Evolutionary conservation across 2,113 vertebrate genomes (phyloP), one percentile per base, ranked within the genome.

Genomic region (Ceratotherium simum): DNA sequence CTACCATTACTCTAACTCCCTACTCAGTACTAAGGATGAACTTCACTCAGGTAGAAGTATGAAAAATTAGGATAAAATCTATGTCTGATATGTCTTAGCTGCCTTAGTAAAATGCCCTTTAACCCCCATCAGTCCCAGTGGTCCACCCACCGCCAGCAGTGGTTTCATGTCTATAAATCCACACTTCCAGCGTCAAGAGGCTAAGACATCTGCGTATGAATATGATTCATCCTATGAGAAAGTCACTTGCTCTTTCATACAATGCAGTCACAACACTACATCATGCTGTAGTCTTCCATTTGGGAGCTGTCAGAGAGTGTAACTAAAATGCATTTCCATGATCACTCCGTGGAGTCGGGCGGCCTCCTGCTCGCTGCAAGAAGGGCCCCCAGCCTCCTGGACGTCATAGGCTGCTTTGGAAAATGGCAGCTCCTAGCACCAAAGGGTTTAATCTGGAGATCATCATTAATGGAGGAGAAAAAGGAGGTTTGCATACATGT

Each of bases 41-140:
- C 92, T 98, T 17, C 88, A 87, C 97, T 97, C 95, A 94, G 80
- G 84, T 86, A 97, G 6, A 95, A 96, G 97, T 80, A 80, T 29
- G 95, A 96, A 97, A 97, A 98, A 96, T 95, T 89, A 98, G 95
- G 95, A 69, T 65, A 84, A 98, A 62, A 54, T 58, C 96, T 96
- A 88, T 29, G 92, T 98, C 98, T 98, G 92, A 33, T 97, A 96
- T 69, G 10, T 98, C 98, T 98, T 99, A 99, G 99, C 99, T 99
- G 98, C 99, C 99, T 98, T 97, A 97, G 97, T 98, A 96, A 98
- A 99, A 99, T 98, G 98, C 98, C 99, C 98, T n/a, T 76, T 82
- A 60, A 75, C 97, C 98, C 97, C 97, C 97, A 80, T 95, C 97
- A 56, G 92, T 96, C 98, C 98, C 97, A 98, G 98, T 85, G 98